Evolutionary conservation across 2,888 invertebrate species (phyloP).

Genomic region (Eudemis profundana): DNA sequence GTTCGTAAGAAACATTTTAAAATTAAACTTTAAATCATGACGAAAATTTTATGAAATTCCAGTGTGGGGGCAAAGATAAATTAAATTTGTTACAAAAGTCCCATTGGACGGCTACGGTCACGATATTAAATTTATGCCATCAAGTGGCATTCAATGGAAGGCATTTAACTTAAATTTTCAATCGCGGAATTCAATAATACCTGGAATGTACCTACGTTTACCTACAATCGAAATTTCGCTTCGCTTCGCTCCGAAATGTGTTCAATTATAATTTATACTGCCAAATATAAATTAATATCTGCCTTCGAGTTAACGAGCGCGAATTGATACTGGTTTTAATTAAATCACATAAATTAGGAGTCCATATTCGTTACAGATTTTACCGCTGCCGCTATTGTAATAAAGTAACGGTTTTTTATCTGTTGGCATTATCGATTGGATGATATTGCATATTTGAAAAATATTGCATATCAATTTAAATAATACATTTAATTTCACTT

Average conservation of each 20-base stretch:
- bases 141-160: conserved; percentile 77
- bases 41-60: conserved; percentile 81
- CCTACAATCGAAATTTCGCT: conserved; percentile 25
- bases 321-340: conserved; percentile 30
- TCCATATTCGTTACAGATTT: neutral
- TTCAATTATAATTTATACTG: conserved; percentile 27
- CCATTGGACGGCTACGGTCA: conserved; percentile 71
- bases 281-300: conserved; percentile 33
- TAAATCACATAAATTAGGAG: conserved; percentile 19
- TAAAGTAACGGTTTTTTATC: neutral
- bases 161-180: conserved; percentile 76
- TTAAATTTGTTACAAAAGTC: conserved; percentile 84
- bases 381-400: neutral
- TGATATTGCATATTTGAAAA: too few species aligned
- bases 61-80: conserved; percentile 71
- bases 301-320: conserved; percentile 23
- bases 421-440: too few species aligned
- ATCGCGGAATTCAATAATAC: conserved; percentile 69
- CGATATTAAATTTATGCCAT: conserved; percentile 83
- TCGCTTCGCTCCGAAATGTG: conserved; percentile 9
- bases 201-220: conserved; percentile 50
- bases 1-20: conserved; percentile 56
- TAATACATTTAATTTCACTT: too few species aligned
- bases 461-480: too few species aligned
- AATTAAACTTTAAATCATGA: conserved; percentile 69